A percentile compares a stretch with the other conserved stretches of the same genome.
Evolutionary conservation across 2,797 vertebrate genomes (phyloP).

Genomic region (Leptoclinus maculatus): DNA sequence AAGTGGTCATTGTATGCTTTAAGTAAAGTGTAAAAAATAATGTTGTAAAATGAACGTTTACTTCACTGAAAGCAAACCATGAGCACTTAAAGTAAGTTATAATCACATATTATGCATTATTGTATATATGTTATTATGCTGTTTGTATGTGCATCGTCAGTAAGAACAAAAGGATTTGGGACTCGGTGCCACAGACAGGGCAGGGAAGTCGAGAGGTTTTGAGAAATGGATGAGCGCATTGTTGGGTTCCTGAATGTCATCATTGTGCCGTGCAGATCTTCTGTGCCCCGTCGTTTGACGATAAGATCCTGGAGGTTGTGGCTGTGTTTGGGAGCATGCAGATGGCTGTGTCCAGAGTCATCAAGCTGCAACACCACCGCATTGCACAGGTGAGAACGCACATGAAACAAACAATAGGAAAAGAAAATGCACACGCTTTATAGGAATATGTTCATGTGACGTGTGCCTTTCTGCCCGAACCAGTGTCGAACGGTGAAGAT

Average conservation of each 20-base stretch:
- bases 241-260: not conserved
- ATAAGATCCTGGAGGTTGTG: conserved; percentile 98
- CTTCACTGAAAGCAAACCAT: too few species aligned
- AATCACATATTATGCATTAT: not conserved
- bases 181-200: not conserved
- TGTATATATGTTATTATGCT: too few species aligned
- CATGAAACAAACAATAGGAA: fast-evolving
- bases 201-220: not conserved
- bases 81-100: not conserved
- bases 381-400: conserved; percentile 92
- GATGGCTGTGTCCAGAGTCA: conserved; percentile 98
- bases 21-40: not conserved
- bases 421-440: not conserved
- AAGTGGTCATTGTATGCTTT: not conserved
- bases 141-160: not conserved
- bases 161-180: not conserved
- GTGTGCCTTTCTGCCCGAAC: not conserved
- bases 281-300: conserved; percentile 96
- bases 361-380: conserved; percentile 97
- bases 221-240: not conserved
- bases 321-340: conserved; percentile 98
- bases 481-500: conserved; percentile 98
- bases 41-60: too few species aligned
- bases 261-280: conserved; percentile 87
- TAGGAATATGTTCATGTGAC: not conserved